Evolutionary conservation across 2,113 vertebrate species (phyloP).

Genomic region (Syngnathoides biaculeatus): DNA sequence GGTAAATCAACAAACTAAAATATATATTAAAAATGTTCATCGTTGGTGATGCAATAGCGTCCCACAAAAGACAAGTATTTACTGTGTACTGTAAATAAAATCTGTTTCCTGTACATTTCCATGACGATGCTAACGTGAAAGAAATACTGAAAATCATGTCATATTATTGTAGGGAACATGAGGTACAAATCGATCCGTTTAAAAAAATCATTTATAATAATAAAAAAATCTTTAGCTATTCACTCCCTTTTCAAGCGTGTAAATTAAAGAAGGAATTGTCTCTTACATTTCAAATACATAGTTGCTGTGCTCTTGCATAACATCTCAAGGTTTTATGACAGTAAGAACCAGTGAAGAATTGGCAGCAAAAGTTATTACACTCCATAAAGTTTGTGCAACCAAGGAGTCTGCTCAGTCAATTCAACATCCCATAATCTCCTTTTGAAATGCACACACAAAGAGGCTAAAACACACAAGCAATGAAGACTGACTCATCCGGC

Average conservation of each 20-base stretch:
- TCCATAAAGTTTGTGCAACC: background rate
- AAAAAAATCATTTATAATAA: background rate
- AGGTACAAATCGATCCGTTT: background rate
- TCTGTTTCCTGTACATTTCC: background rate
- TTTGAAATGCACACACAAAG: background rate
- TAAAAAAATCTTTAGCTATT: background rate
- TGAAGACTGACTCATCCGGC: conserved; percentile 33
- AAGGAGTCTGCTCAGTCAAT: background rate
- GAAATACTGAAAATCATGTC: background rate
- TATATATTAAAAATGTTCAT: background rate
- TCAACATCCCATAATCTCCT: conserved; percentile 17
- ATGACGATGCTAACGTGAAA: background rate
- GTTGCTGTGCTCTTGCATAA: background rate
- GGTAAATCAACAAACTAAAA: conserved; percentile 1
- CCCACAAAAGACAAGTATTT: background rate
- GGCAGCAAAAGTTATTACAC: background rate
- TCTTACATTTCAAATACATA: background rate
- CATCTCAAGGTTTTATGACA: background rate
- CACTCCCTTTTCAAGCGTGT: background rate
- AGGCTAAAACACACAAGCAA: background rate
- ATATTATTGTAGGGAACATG: background rate
- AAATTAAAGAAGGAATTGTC: background rate
- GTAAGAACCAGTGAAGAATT: background rate
- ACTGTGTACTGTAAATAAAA: background rate
- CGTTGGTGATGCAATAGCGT: background rate